Evolutionary conservation across 30 jellyfish, hydroid and myxozoan genomes (phyloP), one percentile per base, ranked within the genome.

Genomic region (Sanderia malayensis): DNA sequence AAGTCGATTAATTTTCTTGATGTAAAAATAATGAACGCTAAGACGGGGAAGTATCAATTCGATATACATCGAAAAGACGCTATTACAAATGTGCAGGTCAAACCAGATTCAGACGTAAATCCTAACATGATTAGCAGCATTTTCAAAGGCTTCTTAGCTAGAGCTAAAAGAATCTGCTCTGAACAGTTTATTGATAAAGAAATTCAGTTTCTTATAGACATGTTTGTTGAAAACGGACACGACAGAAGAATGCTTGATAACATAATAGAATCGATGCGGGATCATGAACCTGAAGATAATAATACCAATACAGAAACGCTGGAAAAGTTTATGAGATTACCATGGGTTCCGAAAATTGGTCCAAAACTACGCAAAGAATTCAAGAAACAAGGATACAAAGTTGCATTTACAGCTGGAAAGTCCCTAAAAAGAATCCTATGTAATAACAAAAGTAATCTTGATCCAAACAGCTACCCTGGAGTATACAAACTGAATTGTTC

Each of bases 161-260:
- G 79, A 44, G 79, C 79, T 27, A 11, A 27, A 15, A 27, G 23
- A 11, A 28, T 34, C 17, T 67, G 79, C 79, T 27, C 67, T 67
- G 19, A 67, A 26, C 27, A 15, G 73, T 28, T 26, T 24, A 26
- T 31, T 11, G 3, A 31, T 22, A 29, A 34, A 22, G 79, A 67
- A 44, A 29, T 67, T 6, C 19, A 67, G 37, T 24, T 31, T 7
- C 79, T 67, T 2, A 31, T 67, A 26, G 23, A 67, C n/a, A 11
- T 67, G 72, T 67, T 67, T 24, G 46, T 21, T 11, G 73, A 67
- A 67, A 67, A 67, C 61, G 79, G 79, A 7, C 46, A 67, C 79
- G 61, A 67, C 10, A 6, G 7, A 67, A 3, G 69, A 34, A 34
- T 27, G 31, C 79, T 61, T 8, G 49, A 13, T 3, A 8, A 41